phyloP scores from a whole-genome alignment of 64 coral and sea anemone genomes.

The Stylophora pistillata region DNA sequence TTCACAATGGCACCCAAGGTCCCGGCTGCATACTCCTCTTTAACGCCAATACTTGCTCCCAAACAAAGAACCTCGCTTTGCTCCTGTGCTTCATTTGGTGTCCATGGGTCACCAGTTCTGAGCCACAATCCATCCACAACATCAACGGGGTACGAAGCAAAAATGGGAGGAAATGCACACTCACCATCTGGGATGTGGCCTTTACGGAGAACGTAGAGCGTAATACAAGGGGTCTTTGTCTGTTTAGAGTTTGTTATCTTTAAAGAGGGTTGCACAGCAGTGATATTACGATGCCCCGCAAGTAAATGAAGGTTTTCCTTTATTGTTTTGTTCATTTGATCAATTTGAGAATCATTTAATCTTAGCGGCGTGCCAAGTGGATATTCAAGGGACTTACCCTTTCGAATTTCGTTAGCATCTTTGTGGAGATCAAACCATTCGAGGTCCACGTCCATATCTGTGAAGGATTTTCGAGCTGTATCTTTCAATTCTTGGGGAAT shows the following conservation, averaged over 20 bases:
- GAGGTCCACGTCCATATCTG: neutral
- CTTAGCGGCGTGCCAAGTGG: neutral
- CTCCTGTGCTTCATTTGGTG: neutral
- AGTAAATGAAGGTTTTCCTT: neutral
- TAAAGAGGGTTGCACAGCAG: constrained; percentile 4
- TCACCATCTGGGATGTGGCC: constrained; percentile 16
- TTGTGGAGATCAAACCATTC: neutral
- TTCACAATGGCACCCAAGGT: constrained; percentile 22
- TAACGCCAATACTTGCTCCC: constrained; percentile 20
- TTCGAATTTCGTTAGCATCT: neutral
- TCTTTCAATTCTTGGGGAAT: neutral
- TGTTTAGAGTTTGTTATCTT: constrained; percentile 9
- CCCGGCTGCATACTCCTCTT: neutral
- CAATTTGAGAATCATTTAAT: neutral
- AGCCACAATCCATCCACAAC: constrained; percentile 22
- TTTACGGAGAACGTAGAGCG: constrained; percentile 14
- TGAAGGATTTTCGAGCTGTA: neutral
- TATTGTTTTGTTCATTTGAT: neutral
- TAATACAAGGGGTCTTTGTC: neutral
- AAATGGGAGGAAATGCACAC: neutral
- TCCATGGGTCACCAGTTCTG: neutral
- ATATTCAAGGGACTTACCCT: neutral
- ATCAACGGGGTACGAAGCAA: neutral
- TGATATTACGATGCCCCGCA: neutral
- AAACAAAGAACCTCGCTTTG: neutral